phyloP scores from a whole-genome alignment of 2,113 vertebrate genomes.

The Empidonax traillii region DNA sequence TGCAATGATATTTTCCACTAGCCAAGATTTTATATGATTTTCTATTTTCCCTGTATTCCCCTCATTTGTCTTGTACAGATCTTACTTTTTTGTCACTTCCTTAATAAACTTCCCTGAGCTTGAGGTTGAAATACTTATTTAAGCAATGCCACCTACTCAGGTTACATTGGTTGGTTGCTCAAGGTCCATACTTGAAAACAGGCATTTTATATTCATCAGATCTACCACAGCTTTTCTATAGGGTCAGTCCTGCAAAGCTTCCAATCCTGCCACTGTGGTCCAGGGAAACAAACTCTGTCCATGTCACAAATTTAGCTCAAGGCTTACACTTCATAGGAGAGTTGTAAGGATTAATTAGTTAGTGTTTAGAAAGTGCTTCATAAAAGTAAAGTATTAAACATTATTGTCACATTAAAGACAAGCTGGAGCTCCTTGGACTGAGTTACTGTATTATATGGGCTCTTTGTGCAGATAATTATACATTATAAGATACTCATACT shows the following conservation, averaged over 20 bases:
- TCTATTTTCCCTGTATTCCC: not conserved
- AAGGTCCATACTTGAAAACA: not conserved
- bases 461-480: conserved; percentile 14
- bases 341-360: conserved; percentile 1
- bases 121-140: not conserved
- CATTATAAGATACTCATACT: not conserved
- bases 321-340: not conserved
- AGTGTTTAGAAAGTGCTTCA: conserved; percentile 9
- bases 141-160: not conserved
- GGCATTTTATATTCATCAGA: not conserved
- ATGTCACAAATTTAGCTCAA: not conserved
- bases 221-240: not conserved
- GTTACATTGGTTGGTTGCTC: not conserved
- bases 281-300: not conserved
- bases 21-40: not conserved
- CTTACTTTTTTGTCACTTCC: not conserved
- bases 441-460: not conserved
- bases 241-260: not conserved
- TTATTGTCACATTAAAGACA: conserved; percentile 34
- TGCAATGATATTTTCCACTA: not conserved
- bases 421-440: not conserved
- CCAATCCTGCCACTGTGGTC: not conserved
- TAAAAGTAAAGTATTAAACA: conserved; percentile 13
- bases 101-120: not conserved
- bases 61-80: not conserved